A percentile compares a stretch with the other conserved stretches of the same genome.
Evolutionary conservation across 2,888 invertebrate species (phyloP).

Genomic region (Cheilosia impressa): DNA sequence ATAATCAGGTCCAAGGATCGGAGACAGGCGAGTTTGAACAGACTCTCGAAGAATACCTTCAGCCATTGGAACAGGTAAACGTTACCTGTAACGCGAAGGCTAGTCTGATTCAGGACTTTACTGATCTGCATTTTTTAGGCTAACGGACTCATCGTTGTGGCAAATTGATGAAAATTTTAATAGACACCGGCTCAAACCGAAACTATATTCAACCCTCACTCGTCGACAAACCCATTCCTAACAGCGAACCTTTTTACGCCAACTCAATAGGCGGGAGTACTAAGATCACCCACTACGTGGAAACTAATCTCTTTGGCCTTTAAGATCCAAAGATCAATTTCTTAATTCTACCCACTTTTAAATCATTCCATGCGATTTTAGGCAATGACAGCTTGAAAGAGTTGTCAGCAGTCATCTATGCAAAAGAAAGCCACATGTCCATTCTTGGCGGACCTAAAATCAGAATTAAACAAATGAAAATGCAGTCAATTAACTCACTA

Average conservation of each 20-base stretch:
- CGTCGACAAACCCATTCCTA: slow-evolving; percentile 11
- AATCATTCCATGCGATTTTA: slow-evolving; percentile 47
- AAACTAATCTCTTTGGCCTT: no score
- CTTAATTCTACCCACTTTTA: slow-evolving; percentile 39
- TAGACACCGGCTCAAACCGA: not conserved
- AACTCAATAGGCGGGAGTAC: slow-evolving; percentile 23
- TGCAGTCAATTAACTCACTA: slow-evolving; percentile 11
- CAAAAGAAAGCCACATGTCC: slow-evolving; percentile 36
- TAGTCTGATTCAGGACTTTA: not conserved
- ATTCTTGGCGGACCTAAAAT: slow-evolving; percentile 13
- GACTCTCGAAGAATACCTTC: slow-evolving; percentile 1
- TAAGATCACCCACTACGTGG: not conserved
- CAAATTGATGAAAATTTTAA: no score
- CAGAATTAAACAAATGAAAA: slow-evolving; percentile 12
- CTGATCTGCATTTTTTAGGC: not conserved
- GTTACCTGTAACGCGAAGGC: not conserved
- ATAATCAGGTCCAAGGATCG: not conserved
- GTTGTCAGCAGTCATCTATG: slow-evolving; percentile 33
- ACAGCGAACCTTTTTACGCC: slow-evolving; percentile 1
- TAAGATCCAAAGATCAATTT: not conserved
- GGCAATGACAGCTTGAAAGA: slow-evolving; percentile 49
- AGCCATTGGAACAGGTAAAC: not conserved
- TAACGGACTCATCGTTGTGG: no score
- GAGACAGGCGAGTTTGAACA: not conserved
- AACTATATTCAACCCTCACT: slow-evolving; percentile 17